A percentile compares a stretch with the other conserved stretches of the same genome.
Conservation (phyloP, 2,113 vertebrate genomes). For the Martes martes region DNA sequence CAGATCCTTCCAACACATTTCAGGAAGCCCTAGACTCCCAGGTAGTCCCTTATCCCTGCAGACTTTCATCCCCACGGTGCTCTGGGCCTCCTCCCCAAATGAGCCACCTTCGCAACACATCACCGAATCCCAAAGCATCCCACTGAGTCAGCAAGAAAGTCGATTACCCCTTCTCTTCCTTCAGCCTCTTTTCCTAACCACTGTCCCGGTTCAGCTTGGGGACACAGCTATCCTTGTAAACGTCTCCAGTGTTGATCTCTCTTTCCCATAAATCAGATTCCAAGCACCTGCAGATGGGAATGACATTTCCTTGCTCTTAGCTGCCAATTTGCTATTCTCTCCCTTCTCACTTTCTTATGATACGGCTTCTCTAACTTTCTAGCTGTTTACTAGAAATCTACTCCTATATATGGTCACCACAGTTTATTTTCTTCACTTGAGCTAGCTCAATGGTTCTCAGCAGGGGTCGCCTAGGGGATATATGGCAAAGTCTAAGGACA, state of each 20-base stretch:
- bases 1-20: neutral
- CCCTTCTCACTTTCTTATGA: neutral
- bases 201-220: neutral
- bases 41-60: neutral
- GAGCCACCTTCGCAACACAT: neutral
- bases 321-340: neutral
- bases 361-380: neutral
- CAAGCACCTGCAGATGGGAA: neutral
- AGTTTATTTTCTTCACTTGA: neutral
- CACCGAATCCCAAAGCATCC: neutral
- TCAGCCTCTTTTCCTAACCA: neutral
- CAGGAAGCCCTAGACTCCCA: neutral
- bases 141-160: neutral
- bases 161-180: neutral
- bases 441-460: neutral
- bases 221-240: neutral
- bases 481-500: neutral
- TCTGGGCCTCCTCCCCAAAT: neutral
- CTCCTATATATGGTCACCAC: neutral
- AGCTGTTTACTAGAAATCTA: neutral
- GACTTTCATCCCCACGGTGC: neutral
- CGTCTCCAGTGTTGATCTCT: neutral
- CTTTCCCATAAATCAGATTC: neutral
- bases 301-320: neutral
- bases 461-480: accelerated